Evolutionary conservation across 2,888 invertebrate genomes (phyloP).

Genomic region (Trichacis sp.): DNA sequence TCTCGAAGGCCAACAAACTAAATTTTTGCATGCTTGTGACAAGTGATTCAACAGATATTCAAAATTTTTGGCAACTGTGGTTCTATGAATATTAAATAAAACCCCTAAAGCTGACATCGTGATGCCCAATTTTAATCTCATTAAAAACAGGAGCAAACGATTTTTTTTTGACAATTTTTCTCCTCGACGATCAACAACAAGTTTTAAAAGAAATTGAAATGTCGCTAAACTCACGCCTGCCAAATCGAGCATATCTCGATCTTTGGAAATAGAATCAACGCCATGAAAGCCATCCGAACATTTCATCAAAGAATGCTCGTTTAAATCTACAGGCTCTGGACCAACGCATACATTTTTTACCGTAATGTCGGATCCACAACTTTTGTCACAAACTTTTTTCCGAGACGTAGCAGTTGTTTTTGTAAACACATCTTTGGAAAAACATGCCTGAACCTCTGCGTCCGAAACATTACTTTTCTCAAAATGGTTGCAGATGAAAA

Average conservation of each 20-base stretch:
- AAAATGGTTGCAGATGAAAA: too few relatives aligned
- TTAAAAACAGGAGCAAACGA: conserved; percentile 24
- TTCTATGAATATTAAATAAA: conserved; percentile 36
- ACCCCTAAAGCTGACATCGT: conserved; percentile 29
- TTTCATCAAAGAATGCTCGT: too few relatives aligned
- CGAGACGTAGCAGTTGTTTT: too few relatives aligned
- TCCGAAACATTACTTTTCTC: too few relatives aligned
- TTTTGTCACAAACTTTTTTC: too few relatives aligned
- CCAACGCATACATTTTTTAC: too few relatives aligned
- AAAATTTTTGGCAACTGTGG: conserved; percentile 42
- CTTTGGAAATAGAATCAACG: conserved; percentile 29
- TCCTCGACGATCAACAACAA: conserved; percentile 5
- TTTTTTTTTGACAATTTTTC: conserved; percentile 15
- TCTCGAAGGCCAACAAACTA: conserved; percentile 29
- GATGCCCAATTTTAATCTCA: conserved; percentile 36
- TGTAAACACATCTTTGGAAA: too few relatives aligned
- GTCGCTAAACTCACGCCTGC: conserved; percentile 33
- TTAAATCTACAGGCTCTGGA: too few relatives aligned
- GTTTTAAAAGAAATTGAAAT: conserved; percentile 35
- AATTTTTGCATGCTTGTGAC: conserved; percentile 14
- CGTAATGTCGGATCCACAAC: too few relatives aligned
- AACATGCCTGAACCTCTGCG: too few relatives aligned
- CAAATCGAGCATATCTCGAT: conserved; percentile 30
- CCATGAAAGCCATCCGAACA: conserved; percentile 24
- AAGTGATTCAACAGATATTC: conserved; percentile 18